These are phyloP conservation scores for Tribolium madens DNA, from an alignment of 1,140 invertebrate genomes.

Conservation along the genomic window DNA sequence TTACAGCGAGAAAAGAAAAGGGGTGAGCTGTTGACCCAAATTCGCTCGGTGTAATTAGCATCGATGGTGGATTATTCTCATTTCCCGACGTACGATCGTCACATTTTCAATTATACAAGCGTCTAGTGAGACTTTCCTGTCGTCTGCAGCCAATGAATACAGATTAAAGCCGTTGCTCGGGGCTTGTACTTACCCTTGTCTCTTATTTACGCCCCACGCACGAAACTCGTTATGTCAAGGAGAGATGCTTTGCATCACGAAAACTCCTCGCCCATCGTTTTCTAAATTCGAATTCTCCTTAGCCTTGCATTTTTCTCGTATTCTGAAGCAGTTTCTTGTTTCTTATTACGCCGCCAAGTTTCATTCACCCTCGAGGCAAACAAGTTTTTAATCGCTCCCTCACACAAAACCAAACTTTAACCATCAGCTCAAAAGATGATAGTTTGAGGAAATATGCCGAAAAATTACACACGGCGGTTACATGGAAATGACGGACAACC, in stretches of 20 bases:
- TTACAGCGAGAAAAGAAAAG: not conserved
- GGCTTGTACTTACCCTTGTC: conserved; percentile 47
- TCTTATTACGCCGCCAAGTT: conserved; percentile 28
- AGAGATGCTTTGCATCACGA: conserved; percentile 46
- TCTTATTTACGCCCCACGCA: conserved; percentile 53
- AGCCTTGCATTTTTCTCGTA: conserved; percentile 32
- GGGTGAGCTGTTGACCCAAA: not conserved
- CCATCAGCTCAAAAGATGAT: not conserved
- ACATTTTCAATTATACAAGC: conserved; percentile 49
- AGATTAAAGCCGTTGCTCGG: conserved; percentile 46
- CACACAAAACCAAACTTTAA: conserved; percentile 14
- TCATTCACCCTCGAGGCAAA: not conserved
- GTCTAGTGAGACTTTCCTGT: conserved; percentile 43
- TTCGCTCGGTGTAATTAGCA: conserved; percentile 2
- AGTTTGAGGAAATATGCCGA: not conserved
- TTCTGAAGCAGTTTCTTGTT: conserved; percentile 19
- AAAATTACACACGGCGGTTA: not conserved
- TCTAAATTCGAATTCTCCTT: conserved; percentile 27
- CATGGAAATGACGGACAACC: conserved; percentile 16
- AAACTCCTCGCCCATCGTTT: conserved; percentile 29
- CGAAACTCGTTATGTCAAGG: conserved; percentile 52
- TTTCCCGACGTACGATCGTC: conserved; percentile 37
- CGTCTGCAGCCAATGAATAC: conserved; percentile 51
- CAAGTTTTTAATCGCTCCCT: conserved; percentile 25
- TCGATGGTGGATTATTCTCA: not conserved